Evolutionary conservation across 2,797 vertebrate species (phyloP).

Genomic region (Macropus fuliginosus): DNA sequence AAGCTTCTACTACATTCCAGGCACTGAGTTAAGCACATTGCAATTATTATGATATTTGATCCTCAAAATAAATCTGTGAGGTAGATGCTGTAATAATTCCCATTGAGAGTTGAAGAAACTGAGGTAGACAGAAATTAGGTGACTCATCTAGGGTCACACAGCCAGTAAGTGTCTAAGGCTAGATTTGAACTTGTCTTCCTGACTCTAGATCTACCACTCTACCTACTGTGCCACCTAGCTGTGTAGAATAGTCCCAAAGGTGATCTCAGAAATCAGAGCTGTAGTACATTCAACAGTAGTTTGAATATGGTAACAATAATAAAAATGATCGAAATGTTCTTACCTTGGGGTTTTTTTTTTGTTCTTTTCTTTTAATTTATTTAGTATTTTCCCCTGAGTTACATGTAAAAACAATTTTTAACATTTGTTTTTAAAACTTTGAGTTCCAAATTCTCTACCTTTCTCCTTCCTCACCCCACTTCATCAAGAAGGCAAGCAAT

Average conservation of each 20-base stretch:
- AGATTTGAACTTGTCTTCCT: background rate
- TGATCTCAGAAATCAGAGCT: background rate
- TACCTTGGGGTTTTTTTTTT: background rate
- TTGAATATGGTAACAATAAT: background rate
- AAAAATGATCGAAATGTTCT: background rate
- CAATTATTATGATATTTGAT: background rate
- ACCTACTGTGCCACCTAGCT: background rate
- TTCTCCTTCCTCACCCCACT: no score
- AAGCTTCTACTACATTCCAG: background rate
- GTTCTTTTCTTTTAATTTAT: no score
- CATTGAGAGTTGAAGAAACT: background rate
- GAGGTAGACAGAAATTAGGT: background rate
- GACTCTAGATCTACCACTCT: no score
- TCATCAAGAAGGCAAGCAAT: no score
- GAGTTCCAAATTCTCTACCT: no score
- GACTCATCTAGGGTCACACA: background rate
- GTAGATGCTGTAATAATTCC: no score
- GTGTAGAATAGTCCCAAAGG: background rate
- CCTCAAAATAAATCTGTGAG: background rate
- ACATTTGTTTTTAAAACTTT: no score
- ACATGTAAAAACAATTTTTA: no score
- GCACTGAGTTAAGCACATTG: background rate
- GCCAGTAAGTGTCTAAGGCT: background rate
- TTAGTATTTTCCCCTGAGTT: no score
- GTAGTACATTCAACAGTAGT: background rate